Conservation (phyloP, 2,113 vertebrate species). For the Cairina moschata region DNA sequence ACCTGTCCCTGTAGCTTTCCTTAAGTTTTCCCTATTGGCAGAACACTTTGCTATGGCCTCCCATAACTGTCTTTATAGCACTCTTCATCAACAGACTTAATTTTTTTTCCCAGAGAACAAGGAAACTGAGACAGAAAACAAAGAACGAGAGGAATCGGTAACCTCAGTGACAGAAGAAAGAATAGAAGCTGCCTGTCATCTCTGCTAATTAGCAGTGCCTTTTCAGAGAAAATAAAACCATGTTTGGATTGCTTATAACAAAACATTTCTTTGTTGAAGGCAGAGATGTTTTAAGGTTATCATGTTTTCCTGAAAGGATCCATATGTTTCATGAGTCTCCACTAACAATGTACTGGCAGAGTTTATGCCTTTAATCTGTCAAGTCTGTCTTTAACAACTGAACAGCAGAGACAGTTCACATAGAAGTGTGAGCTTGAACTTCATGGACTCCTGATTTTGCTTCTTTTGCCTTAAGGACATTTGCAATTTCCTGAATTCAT, state of each 20-base stretch:
- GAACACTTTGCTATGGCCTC: background rate
- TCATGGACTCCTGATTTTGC: background rate
- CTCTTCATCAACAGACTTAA: background rate
- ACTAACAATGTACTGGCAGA: background rate
- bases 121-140: background rate
- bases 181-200: background rate
- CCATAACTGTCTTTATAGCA: background rate
- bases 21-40: background rate
- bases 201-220: rapidly evolving
- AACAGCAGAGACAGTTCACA: background rate
- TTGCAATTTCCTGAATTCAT: slow-evolving; percentile 12
- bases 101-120: rapidly evolving
- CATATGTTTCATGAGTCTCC: background rate
- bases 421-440: background rate
- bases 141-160: background rate
- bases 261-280: background rate
- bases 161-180: background rate
- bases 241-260: background rate
- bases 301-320: background rate
- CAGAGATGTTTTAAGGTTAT: background rate
- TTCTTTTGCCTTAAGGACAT: slow-evolving; percentile 19
- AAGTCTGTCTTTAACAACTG: background rate
- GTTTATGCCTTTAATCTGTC: background rate
- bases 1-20: background rate
- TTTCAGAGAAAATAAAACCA: background rate